Evolutionary conservation across 1,140 invertebrate genomes (phyloP).

Genomic region (Drosophila chauvacae): DNA sequence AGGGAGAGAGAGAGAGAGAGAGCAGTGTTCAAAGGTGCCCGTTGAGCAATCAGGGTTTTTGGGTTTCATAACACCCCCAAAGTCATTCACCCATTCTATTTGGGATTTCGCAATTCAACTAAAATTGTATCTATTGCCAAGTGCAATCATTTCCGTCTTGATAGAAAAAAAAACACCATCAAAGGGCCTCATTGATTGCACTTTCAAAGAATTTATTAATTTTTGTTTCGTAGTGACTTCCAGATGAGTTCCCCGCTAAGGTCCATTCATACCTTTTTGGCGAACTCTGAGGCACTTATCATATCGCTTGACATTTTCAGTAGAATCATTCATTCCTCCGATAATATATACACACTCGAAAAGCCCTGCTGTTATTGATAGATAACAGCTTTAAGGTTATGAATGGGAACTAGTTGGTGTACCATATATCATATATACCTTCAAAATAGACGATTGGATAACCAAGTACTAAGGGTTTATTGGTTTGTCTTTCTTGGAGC

Average conservation of each 20-base stretch:
- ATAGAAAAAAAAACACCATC: background rate
- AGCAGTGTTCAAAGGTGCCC: constrained; percentile 8
- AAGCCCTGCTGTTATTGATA: background rate
- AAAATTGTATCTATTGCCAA: background rate
- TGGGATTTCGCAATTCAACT: background rate
- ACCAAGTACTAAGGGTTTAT: constrained; percentile 1
- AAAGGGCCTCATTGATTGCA: constrained; percentile 1
- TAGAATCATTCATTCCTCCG: constrained; percentile 18
- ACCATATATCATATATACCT: background rate
- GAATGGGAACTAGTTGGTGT: background rate
- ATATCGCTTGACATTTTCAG: constrained; percentile 7
- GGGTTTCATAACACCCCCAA: constrained; percentile 33
- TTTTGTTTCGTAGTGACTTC: background rate
- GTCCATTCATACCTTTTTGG: constrained; percentile 4
- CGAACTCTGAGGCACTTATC: background rate
- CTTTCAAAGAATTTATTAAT: background rate
- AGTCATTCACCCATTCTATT: background rate
- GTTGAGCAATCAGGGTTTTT: constrained; percentile 12
- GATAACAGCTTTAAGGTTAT: constrained; percentile 10
- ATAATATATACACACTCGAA: constrained; percentile 22
- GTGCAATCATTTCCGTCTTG: background rate
- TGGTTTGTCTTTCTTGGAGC: background rate
- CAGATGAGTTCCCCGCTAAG: constrained; percentile 2
- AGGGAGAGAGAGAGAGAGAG: background rate
- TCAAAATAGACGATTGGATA: background rate